phyloP scores from a whole-genome alignment of 2,888 invertebrate species.

The Dysmachus trigonus region DNA sequence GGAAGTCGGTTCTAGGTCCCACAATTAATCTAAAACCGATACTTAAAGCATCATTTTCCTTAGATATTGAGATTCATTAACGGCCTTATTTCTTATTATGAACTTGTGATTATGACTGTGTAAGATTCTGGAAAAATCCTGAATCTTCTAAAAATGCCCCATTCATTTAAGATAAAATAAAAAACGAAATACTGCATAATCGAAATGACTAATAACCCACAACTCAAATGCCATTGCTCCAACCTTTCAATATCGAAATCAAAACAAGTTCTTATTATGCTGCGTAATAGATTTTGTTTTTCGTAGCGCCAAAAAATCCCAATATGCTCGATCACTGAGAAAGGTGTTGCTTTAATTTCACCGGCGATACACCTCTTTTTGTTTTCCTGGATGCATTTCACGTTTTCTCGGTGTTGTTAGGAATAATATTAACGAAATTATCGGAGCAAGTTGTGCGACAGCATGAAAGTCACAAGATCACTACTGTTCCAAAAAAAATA shows the following conservation, averaged over 20 bases:
- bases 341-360: neutral
- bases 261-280: neutral
- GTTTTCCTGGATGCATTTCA: neutral
- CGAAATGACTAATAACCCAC: neutral
- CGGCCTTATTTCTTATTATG: neutral
- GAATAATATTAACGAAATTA: neutral
- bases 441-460: neutral
- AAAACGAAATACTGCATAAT: neutral
- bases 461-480: slow-evolving; percentile 1
- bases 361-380: neutral
- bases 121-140: neutral
- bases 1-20: too few species aligned
- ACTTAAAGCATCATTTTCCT: too few species aligned
- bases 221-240: neutral
- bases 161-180: too few species aligned
- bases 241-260: neutral
- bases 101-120: too few species aligned
- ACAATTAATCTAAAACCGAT: too few species aligned
- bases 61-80: neutral
- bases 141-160: neutral
- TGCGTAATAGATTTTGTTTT: neutral
- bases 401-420: neutral
- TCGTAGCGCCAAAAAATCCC: neutral
- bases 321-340: neutral
- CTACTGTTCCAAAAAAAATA: slow-evolving; percentile 2